Conservation (phyloP, 2,113 vertebrate species). For the Caranx melampygus region DNA sequence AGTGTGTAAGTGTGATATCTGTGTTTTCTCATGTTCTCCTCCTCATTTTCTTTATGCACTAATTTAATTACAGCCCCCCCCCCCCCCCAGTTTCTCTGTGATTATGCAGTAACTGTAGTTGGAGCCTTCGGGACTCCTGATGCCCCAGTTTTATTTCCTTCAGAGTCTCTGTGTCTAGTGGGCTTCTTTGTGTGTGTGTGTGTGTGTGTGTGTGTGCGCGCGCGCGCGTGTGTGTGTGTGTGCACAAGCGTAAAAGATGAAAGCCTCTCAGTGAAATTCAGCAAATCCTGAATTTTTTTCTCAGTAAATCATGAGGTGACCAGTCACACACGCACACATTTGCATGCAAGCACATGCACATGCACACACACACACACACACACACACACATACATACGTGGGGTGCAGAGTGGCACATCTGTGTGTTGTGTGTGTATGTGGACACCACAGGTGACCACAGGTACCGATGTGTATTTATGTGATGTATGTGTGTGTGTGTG, state of each 20-base stretch:
- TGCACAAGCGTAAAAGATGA: constrained; percentile 52
- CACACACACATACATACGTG: no score
- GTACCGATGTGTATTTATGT: no score
- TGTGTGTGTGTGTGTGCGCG: neutral
- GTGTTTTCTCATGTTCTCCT: constrained; percentile 56
- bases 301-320: no score
- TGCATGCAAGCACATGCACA: no score
- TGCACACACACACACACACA: no score
- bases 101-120: constrained; percentile 81
- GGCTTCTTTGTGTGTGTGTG: constrained; percentile 29
- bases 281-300: no score
- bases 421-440: no score
- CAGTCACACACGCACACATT: no score
- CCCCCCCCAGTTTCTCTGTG: constrained; percentile 53
- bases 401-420: no score
- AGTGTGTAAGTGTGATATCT: constrained; percentile 2
- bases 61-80: constrained; percentile 70
- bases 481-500: no score
- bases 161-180: constrained; percentile 52
- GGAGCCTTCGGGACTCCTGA: constrained; percentile 83
- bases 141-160: constrained; percentile 81
- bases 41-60: constrained; percentile 69
- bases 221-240: constrained; percentile 29
- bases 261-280: constrained; percentile 24
- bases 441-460: no score